Conservation (phyloP, 2,797 vertebrate species). For the Chromobotia macracanthus region DNA sequence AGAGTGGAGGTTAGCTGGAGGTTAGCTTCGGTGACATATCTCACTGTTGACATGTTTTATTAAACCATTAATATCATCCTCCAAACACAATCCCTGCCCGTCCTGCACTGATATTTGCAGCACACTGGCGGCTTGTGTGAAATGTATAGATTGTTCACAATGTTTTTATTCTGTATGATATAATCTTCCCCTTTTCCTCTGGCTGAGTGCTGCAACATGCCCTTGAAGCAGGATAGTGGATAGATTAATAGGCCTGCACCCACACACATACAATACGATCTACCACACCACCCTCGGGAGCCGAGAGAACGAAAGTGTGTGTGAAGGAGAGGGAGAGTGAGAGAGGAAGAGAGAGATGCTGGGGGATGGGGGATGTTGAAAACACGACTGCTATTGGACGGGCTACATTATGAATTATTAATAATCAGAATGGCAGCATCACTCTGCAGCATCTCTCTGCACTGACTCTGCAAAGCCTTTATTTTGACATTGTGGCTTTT, state of each 20-base stretch:
- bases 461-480: conserved; percentile 8
- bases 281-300: background rate
- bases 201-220: background rate
- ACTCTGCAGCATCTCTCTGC: conserved; percentile 17
- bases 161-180: background rate
- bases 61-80: no score
- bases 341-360: conserved; percentile 38
- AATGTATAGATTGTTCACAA: no score
- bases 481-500: background rate
- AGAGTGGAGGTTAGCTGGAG: no score
- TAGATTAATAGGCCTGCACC: background rate
- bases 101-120: no score
- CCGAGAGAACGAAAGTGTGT: background rate
- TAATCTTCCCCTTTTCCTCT: background rate
- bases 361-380: conserved; percentile 57
- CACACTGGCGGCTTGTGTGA: no score
- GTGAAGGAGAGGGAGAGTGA: no score
- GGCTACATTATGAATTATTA: conserved; percentile 7
- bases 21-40: no score
- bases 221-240: background rate
- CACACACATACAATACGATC: background rate
- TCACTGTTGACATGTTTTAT: no score
- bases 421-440: conserved; percentile 13
- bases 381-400: conserved; percentile 44
- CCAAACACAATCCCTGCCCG: no score